Percentiles rank a stretch among this genome's conserved stretches.
Evolutionary conservation across 2,113 vertebrate species (phyloP).

Genomic region (Heterotilapia buettikoferi): DNA sequence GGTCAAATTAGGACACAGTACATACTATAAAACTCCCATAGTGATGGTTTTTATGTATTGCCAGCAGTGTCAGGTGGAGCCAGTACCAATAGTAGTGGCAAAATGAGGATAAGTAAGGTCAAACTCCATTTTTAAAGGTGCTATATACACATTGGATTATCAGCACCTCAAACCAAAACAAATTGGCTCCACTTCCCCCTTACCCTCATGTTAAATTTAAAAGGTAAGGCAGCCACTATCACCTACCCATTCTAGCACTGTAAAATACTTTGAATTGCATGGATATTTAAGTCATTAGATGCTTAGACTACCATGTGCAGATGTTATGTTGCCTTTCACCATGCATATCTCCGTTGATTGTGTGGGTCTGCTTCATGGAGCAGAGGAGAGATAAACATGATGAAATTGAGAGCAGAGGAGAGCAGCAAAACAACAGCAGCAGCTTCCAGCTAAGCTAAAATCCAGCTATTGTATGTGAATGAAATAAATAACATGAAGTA

Average conservation of each 20-base stretch:
- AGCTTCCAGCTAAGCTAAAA: neutral
- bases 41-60: neutral
- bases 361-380: neutral
- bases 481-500: neutral
- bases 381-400: neutral
- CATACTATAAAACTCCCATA: neutral
- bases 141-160: neutral
- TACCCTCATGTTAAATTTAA: neutral
- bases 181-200: neutral
- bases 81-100: neutral
- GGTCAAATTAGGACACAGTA: constrained; percentile 40
- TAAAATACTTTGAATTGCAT: neutral
- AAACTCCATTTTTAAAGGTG: neutral
- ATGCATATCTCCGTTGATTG: neutral
- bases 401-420: neutral
- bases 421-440: neutral
- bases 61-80: neutral
- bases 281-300: neutral
- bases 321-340: neutral
- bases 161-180: neutral
- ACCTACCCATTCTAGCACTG: neutral
- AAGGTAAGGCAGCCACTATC: neutral
- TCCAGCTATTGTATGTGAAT: neutral
- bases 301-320: neutral
- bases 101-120: constrained; percentile 21